Base-by-base conservation (phyloP, 2,888 invertebrate species). In the Crematogaster levior region DNA sequence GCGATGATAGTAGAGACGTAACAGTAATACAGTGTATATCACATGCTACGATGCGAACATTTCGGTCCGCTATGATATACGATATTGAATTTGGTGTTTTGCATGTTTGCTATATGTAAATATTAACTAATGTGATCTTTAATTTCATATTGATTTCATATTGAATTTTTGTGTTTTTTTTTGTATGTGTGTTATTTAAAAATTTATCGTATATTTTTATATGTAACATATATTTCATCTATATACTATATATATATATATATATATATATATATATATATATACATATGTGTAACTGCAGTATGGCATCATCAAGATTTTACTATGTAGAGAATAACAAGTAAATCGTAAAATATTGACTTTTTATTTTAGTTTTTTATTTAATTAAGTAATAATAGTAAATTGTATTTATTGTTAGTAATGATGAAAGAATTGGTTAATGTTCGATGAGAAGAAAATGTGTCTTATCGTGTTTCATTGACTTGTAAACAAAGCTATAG, bases 21-120 rank as follows among this genome's bases (percentile, higher is more conserved):
- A 46, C 24, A 2, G 46, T 18, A 37, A 70, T 70, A 24, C 24
- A 18, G 34, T 15, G 24, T 21, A 27, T 9, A 65, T 75, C 34
- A 51, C 24, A 24, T 48, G 18, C 63, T 63, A 48, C 21, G 51
- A 34, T 18, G 24, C 27, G 61, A 27, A 81, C 68, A 81, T 83
- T 83, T 81, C 68, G 77, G 15, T 27, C 10, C 53, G 37, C 18
- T 46, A 60, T 75, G 68, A 63, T 58, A 61, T 63, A 77, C 46
- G 51, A 53, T 7, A 30, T 30, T 40, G 10, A 79, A 18, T 56
- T 56, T 51, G n/a, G 48, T 37, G 24, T n/a, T 70, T n/a, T 27
- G 40, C 56, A 37, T 24, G 3, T 48, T 53, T 27, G 30, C 18
- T 40, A 21, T 18, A 58, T n/a, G n/a, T 27, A 43, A 21, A 24